Percentiles rank a stretch among this genome's conserved stretches.
These are phyloP conservation scores for Crioceris asparagi DNA, from an alignment of 2,888 invertebrate genomes.

Conservation along the genomic window DNA sequence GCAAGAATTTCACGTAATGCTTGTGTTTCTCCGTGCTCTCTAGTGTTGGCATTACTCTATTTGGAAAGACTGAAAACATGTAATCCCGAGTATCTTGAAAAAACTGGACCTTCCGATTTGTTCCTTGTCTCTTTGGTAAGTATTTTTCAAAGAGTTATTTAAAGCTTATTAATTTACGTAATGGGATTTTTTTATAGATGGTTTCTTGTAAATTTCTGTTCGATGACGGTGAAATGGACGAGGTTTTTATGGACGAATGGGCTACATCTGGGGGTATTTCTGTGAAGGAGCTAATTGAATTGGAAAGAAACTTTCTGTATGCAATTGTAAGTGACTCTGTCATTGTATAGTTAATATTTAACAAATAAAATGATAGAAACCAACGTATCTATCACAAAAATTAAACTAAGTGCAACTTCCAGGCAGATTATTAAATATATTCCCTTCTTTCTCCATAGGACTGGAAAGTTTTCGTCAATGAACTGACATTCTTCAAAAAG, in stretches of 20 bases:
- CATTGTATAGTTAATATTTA: no score
- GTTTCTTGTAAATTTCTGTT: constrained; percentile 93
- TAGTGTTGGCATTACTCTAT: constrained; percentile 88
- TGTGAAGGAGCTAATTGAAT: constrained; percentile 60
- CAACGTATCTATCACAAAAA: not conserved
- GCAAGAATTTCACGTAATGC: constrained; percentile 67
- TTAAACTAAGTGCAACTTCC: not conserved
- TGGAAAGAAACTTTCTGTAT: constrained; percentile 79
- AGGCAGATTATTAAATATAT: not conserved
- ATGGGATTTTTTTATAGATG: constrained; percentile 51
- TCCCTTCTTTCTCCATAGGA: constrained; percentile 44
- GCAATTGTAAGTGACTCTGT: constrained; percentile 64
- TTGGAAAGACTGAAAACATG: constrained; percentile 75
- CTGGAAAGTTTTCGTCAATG: constrained; percentile 77
- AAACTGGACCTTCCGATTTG: constrained; percentile 80
- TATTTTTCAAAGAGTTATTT: constrained; percentile 11
- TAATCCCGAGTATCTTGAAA: constrained; percentile 74
- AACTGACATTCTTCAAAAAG: constrained; percentile 63
- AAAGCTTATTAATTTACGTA: not conserved
- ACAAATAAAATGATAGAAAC: not conserved
- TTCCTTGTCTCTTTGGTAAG: constrained; percentile 88
- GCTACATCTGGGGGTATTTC: constrained; percentile 72
- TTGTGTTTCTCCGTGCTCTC: constrained; percentile 82
- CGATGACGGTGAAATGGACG: constrained; percentile 86
- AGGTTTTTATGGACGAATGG: constrained; percentile 88